A percentile compares a stretch with the other conserved stretches of the same genome.
These are phyloP conservation scores for Euclidia mi DNA, from an alignment of 2,888 invertebrate species.

Conservation along the genomic window DNA sequence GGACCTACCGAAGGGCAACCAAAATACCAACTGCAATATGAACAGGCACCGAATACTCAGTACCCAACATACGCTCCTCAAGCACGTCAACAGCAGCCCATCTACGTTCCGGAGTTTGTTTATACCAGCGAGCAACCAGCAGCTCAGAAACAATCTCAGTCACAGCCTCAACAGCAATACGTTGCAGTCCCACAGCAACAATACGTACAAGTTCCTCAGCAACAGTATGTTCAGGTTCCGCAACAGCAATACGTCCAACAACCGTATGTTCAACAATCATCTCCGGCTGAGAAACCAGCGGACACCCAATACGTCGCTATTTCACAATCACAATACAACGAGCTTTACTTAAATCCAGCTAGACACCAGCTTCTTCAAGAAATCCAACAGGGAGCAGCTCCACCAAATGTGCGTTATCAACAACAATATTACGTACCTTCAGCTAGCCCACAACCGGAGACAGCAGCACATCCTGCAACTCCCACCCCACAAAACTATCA, in stretches of 20 bases:
- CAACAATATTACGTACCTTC: background rate
- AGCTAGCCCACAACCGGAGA: too few relatives aligned
- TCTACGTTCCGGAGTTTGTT: constrained; percentile 10
- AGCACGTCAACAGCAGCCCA: background rate
- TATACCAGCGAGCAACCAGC: background rate
- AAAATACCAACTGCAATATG: background rate
- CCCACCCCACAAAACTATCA: too few relatives aligned
- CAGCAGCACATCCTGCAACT: background rate
- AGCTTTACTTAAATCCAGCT: constrained; percentile 12
- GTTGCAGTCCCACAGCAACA: background rate
- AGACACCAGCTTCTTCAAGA: background rate
- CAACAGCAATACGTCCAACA: background rate
- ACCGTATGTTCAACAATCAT: background rate
- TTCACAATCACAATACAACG: background rate
- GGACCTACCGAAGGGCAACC: constrained; percentile 25
- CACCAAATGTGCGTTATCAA: background rate
- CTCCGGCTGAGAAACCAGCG: background rate
- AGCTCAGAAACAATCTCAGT: background rate
- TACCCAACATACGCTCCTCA: background rate
- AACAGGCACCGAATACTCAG: background rate
- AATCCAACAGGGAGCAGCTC: background rate
- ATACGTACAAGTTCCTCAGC: background rate
- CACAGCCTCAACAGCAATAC: background rate
- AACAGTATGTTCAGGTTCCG: background rate
- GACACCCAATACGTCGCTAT: background rate